Evolutionary conservation across 2,888 invertebrate species (phyloP).

Genomic region (Nomada ferruginata): DNA sequence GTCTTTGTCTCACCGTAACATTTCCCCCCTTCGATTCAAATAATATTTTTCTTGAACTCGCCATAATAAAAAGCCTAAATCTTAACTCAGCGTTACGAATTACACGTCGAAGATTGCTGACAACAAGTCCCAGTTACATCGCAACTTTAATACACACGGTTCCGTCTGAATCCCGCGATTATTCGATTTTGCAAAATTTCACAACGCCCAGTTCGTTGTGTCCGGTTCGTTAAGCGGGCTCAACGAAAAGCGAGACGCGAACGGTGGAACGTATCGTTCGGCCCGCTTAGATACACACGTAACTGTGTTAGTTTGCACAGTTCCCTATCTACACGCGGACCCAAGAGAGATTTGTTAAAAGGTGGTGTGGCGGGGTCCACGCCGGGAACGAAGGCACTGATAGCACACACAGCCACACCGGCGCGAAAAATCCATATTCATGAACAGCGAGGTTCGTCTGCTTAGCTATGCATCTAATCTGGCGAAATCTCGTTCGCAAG

Average conservation of each 20-base stretch:
- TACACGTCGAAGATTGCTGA: not conserved
- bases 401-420: slow-evolving; percentile 13
- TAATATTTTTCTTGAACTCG: no score
- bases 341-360: slow-evolving; percentile 27
- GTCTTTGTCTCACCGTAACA: no score
- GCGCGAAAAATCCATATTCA: slow-evolving; percentile 71
- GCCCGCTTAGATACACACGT: slow-evolving; percentile 41
- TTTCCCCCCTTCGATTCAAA: no score
- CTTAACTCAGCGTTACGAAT: no score
- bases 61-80: no score
- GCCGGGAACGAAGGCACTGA: slow-evolving; percentile 14
- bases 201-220: slow-evolving; percentile 12
- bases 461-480: slow-evolving; percentile 53
- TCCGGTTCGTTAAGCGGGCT: slow-evolving; percentile 56
- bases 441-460: slow-evolving; percentile 42
- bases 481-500: slow-evolving; percentile 30
- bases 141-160: slow-evolving; percentile 12
- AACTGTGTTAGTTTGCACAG: slow-evolving; percentile 32
- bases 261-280: slow-evolving; percentile 28
- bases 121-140: not conserved
- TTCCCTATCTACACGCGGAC: slow-evolving; percentile 19
- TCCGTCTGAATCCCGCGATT: slow-evolving; percentile 1
- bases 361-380: slow-evolving; percentile 1
- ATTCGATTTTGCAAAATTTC: slow-evolving; percentile 48
- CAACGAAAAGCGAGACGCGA: slow-evolving; percentile 29